Evolutionary conservation across 2,888 invertebrate species (phyloP).

Genomic region (Ophraella communa): DNA sequence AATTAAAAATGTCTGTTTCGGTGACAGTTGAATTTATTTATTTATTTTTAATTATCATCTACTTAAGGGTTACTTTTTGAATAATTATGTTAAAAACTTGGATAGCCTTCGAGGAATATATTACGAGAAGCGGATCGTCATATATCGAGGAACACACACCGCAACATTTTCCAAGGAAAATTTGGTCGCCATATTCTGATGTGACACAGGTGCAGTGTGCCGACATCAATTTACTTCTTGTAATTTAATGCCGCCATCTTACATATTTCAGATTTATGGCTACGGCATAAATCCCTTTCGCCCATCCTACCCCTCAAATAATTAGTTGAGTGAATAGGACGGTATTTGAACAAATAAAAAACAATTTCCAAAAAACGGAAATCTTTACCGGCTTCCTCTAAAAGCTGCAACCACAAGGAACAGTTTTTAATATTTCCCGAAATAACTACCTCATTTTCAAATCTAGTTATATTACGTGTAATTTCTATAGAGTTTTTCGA

Average conservation of each 20-base stretch:
- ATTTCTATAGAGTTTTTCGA: no score
- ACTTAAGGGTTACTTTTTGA: no score
- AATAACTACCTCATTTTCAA: no score
- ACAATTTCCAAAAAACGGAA: not conserved
- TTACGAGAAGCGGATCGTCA: not conserved
- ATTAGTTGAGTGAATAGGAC: conserved; percentile 20
- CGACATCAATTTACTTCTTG: conserved; percentile 49
- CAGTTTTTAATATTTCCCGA: no score
- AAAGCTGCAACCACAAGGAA: no score
- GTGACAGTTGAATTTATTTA: no score
- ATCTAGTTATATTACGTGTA: no score
- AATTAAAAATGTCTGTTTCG: no score
- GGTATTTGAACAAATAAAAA: not conserved
- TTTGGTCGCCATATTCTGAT: conserved; percentile 25
- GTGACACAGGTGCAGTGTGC: conserved; percentile 42
- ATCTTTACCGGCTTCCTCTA: no score
- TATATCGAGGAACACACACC: conserved; percentile 5
- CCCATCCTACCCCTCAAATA: conserved; percentile 11
- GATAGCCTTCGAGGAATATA: no score
- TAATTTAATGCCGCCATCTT: conserved; percentile 53
- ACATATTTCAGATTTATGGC: conserved; percentile 53
- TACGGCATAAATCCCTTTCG: conserved; percentile 28
- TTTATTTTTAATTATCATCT: no score
- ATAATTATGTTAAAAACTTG: no score
- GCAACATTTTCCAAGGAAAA: conserved; percentile 4